Percentiles rank a stretch among this genome's conserved stretches.
Evolutionary conservation across 2,888 invertebrate species (phyloP).

Genomic region (Tupiocoris notatus): DNA sequence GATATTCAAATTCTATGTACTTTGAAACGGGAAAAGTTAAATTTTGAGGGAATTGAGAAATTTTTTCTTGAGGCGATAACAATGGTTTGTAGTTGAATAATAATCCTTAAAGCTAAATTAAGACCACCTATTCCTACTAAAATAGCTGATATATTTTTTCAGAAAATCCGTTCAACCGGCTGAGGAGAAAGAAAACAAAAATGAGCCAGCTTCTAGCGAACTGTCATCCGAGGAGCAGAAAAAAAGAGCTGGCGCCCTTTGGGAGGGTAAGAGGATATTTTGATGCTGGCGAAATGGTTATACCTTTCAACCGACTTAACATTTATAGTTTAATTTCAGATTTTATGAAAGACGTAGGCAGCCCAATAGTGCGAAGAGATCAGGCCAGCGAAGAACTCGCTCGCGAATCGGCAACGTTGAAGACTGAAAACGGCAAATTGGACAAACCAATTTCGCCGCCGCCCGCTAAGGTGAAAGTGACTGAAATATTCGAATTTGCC

Average conservation of each 20-base stretch:
- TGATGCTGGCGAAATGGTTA: too few relatives aligned
- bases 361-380: slow-evolving; percentile 13
- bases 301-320: too few relatives aligned
- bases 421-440: too few relatives aligned
- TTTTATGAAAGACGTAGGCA: slow-evolving; percentile 50
- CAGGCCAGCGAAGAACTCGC: slow-evolving; percentile 47
- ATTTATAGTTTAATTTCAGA: slow-evolving; percentile 41
- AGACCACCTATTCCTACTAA: too few relatives aligned
- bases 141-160: too few relatives aligned
- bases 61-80: too few relatives aligned
- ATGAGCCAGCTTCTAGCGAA: not conserved
- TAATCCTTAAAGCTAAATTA: too few relatives aligned
- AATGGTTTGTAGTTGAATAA: too few relatives aligned
- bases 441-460: slow-evolving; percentile 33
- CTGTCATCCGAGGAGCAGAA: slow-evolving; percentile 57
- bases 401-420: slow-evolving; percentile 8
- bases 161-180: not conserved
- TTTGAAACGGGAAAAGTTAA: too few relatives aligned
- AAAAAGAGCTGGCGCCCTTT: slow-evolving; percentile 70
- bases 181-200: not conserved
- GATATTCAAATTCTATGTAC: too few relatives aligned
- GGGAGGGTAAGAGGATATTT: slow-evolving; percentile 68
- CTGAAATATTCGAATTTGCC: slow-evolving; percentile 79
- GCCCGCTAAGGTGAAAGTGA: slow-evolving; percentile 58
- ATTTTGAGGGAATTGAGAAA: too few relatives aligned